Base-by-base conservation (phyloP, 2,113 vertebrate species). In the Crocuta crocuta region DNA sequence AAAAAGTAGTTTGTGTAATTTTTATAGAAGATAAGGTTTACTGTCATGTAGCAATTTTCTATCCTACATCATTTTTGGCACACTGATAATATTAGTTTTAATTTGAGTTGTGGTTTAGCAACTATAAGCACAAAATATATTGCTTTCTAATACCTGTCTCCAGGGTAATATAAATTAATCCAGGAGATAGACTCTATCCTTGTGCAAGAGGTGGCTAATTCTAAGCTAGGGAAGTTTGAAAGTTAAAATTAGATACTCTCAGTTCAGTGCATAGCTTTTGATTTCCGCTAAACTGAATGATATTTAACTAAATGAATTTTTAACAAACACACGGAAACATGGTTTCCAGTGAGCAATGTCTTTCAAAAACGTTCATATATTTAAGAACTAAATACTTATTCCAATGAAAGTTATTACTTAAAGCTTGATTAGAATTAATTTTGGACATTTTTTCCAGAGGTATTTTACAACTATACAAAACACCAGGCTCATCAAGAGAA, bases 91-190 rank as follows among this genome's bases (percentile, higher is more conserved):
- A 58, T 19, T 55, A 55, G 21, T 76, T 97, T 96, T 92, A 95
- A 86, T 92, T 58, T 71, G 35, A 23, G 43, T 66, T 91, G 23
- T 73, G 58, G 48, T 81, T 94, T 96, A 92, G 45, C 76, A 96
- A 95, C 68, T 70, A 91, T n/a, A 82, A 92, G 58, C 28, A 91
- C 16, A 79, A 76, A 94, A 92, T 11, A 78, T 76, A 50, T 24
- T 84, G 35, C 24, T 80, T 93, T 90, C 21, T 84, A 87, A 92
- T 89, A 83, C 58, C 74, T 92, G 26, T 80, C 55, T 96, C 84
- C 28, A 78, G 13, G 33, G 26, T 81, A 78, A 90, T 73, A 87
- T n/a, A 88, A 92, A 90, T 91, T 80, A 98, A 92, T 80, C 16
- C 33, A 53, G 6, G 82, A 89, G 23, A 45, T 4, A 71, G 70